A percentile compares a stretch with the other conserved stretches of the same genome.
Conservation (phyloP, 1,140 invertebrate species). For the Drosophila chauvacae region DNA sequence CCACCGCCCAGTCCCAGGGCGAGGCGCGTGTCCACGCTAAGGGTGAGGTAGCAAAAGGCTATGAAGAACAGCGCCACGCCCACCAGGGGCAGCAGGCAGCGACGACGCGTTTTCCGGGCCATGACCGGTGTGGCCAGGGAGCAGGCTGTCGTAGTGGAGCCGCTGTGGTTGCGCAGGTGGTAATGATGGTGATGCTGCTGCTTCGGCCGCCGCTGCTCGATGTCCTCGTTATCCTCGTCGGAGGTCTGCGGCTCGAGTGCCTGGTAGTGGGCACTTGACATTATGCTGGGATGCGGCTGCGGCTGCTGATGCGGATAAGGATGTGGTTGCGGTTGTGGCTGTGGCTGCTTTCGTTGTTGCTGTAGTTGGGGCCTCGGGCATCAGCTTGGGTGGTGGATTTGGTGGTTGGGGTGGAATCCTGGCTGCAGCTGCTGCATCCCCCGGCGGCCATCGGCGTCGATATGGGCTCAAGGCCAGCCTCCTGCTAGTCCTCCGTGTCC, state of each 20-base stretch:
- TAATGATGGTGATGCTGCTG: constrained; percentile 24
- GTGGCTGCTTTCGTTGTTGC: constrained; percentile 2
- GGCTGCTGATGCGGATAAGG: constrained; percentile 5
- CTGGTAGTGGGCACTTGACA: constrained; percentile 75
- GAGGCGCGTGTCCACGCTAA: constrained; percentile 38
- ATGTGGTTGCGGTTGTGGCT: not conserved
- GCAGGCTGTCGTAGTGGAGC: constrained; percentile 11
- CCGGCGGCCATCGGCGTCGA: constrained; percentile 54
- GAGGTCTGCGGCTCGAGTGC: constrained; percentile 55
- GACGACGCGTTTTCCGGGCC: constrained; percentile 34
- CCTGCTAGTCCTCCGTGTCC: not conserved
- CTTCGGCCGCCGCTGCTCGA: constrained; percentile 15
- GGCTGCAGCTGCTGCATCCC: constrained; percentile 21
- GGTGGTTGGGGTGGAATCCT: constrained; percentile 1
- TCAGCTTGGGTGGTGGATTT: constrained; percentile 18
- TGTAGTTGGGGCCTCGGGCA: not conserved
- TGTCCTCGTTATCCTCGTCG: constrained; percentile 51
- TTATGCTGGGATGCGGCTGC: constrained; percentile 34
- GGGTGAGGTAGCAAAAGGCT: constrained; percentile 54
- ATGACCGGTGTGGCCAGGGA: constrained; percentile 19
- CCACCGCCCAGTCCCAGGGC: constrained; percentile 36
- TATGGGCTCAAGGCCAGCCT: constrained; percentile 23
- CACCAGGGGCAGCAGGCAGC: constrained; percentile 35
- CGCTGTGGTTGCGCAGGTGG: constrained; percentile 16
- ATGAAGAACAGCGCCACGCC: constrained; percentile 24